These are phyloP conservation scores for Empis stercorea DNA, from an alignment of 2,888 invertebrate species.

Conservation along the genomic window DNA sequence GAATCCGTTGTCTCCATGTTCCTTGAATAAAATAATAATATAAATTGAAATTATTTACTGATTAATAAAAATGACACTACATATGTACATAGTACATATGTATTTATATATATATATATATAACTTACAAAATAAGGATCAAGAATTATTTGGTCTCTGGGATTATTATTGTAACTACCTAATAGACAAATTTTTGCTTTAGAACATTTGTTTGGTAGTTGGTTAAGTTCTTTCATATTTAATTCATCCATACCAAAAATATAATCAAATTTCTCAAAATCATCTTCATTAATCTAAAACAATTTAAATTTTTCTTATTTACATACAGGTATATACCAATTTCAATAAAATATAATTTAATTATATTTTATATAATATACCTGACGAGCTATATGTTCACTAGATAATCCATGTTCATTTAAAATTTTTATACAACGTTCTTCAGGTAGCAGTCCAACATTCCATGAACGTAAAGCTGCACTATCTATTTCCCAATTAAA, in stretches of 20 bases:
- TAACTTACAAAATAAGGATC: constrained; percentile 83
- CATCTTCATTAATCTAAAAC: constrained; percentile 53
- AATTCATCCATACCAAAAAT: constrained; percentile 90
- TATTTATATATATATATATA: background rate
- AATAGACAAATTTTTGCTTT: constrained; percentile 63
- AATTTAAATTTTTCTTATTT: background rate
- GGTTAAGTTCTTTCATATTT: constrained; percentile 57
- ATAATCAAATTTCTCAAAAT: constrained; percentile 67
- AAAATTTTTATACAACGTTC: constrained; percentile 44
- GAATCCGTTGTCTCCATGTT: constrained; percentile 23
- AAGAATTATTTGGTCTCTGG: constrained; percentile 58
- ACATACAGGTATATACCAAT: background rate
- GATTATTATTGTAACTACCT: constrained; percentile 66
- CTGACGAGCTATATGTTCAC: constrained; percentile 50
- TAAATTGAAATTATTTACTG: background rate
- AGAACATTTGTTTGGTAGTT: constrained; percentile 44
- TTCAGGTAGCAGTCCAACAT: constrained; percentile 69
- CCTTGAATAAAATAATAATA: constrained; percentile 12
- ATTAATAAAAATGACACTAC: background rate
- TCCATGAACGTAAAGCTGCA: constrained; percentile 76
- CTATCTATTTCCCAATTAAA: constrained; percentile 71
- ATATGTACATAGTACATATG: too few species aligned
- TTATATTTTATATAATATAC: constrained; percentile 15
- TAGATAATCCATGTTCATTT: constrained; percentile 44
- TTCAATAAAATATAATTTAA: too few species aligned